Base-by-base conservation (phyloP, 1,140 invertebrate genomes). In the Onthophagus taurus region DNA sequence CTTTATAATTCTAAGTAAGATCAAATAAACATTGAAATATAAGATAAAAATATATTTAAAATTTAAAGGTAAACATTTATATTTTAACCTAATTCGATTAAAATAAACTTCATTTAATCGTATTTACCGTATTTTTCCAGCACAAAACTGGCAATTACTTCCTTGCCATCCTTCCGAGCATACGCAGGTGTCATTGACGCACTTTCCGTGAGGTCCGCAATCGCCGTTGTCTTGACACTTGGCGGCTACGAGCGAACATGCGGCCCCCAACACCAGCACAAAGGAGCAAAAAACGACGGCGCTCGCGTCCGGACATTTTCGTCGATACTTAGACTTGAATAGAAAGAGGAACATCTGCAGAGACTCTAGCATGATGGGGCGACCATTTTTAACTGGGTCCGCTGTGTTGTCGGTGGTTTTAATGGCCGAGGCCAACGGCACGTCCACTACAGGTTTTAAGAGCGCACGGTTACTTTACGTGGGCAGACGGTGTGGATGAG, bases 151-250 rank as follows among this genome's bases (percentile, higher is more conserved):
- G 70, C 90, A 95, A 49, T 79, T 76, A 16, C 77, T 67, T 31
- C 89, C 89, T 65, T 87, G 83, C 89, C 89, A 95, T 36, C 89
- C 90, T 61, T 87, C 83, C 59, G 77, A 76, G 72, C 90, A 95
- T 41, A 85, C 67, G 72, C 90, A 94, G 57, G 74, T 86, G 55
- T 78, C 84, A 72, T 88, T 89, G 60, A 78, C 73, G 75, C 88
- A 92, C 42, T 75, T 67, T 20, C 84, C 85, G 66, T 85, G 81
- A 50, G 76, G 68, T 66, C 81, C 79, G 59, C 66, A 77, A 62
- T 66, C 67, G 55, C 63, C 65, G 58, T 63, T 59, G 47, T 70
- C 67, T 56, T 63, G 66, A 67, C 72, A 74, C 57, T 65, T 73
- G 49, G 61, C 63, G 13, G 66, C 58, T 51, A 64, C 70, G 61